Conservation (phyloP, 2,888 invertebrate genomes). For the Euspilapteryx auroguttella region DNA sequence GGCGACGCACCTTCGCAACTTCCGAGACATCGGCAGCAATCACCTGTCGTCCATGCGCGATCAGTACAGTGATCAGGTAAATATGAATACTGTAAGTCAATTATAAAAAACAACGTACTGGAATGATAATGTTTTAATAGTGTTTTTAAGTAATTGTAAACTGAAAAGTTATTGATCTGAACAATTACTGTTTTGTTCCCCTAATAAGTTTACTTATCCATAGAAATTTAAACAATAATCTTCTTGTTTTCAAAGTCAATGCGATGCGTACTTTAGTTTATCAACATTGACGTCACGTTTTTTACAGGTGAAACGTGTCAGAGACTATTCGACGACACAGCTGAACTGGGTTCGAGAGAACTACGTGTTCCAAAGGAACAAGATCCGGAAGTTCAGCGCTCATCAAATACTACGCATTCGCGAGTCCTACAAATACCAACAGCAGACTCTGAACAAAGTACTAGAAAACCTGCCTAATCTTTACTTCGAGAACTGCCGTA, state of each 20-base stretch:
- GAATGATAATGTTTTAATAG: too few species aligned
- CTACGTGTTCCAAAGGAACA: slow-evolving; percentile 92
- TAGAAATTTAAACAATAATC: too few species aligned
- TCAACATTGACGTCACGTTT: slow-evolving; percentile 13
- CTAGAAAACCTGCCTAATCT: slow-evolving; percentile 88
- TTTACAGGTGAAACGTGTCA: slow-evolving; percentile 81
- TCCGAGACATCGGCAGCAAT: slow-evolving; percentile 88
- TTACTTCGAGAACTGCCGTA: slow-evolving; percentile 92
- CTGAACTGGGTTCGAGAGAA: slow-evolving; percentile 93
- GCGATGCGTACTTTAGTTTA: too few species aligned
- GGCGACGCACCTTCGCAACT: slow-evolving; percentile 82
- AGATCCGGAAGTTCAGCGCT: slow-evolving; percentile 92
- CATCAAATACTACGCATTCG: slow-evolving; percentile 87
- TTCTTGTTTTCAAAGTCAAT: too few species aligned
- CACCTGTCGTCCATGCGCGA: slow-evolving; percentile 84
- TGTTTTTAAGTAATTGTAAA: too few species aligned
- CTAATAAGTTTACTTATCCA: too few species aligned
- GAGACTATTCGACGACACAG: slow-evolving; percentile 90
- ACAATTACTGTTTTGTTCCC: too few species aligned
- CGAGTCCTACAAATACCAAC: slow-evolving; percentile 94
- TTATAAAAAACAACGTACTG: too few species aligned
- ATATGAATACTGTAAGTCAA: too few species aligned
- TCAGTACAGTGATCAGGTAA: slow-evolving; percentile 91
- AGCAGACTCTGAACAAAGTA: slow-evolving; percentile 91
- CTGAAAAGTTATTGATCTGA: too few species aligned